A percentile compares a stretch with the other conserved stretches of the same genome.
phyloP scores from a whole-genome alignment of 37 sponge, comb jelly and placozoan genomes.

The Bolinopsis microptera region DNA sequence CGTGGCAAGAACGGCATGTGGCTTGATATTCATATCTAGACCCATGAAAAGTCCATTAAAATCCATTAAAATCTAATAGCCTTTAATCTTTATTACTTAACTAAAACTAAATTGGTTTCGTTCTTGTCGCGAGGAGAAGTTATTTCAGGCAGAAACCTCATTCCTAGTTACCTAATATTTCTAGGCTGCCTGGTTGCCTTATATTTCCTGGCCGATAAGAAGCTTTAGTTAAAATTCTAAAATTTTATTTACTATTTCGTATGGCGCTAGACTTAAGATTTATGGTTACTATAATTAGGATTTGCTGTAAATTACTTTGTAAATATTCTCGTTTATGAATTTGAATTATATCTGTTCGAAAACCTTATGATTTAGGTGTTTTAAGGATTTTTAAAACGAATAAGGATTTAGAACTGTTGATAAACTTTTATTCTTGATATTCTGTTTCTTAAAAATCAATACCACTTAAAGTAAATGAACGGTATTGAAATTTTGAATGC shows the following conservation, averaged over 20 bases:
- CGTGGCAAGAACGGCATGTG: neutral
- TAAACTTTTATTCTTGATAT: neutral
- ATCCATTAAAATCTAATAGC: too few relatives aligned
- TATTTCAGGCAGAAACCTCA: neutral
- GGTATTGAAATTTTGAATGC: neutral
- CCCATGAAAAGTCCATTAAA: too few relatives aligned
- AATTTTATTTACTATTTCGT: neutral
- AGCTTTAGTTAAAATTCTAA: neutral
- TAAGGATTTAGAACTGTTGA: neutral
- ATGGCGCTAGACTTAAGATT: neutral
- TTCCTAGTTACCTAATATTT: neutral
- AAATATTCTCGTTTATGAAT: slow-evolving; percentile 25
- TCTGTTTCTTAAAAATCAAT: neutral
- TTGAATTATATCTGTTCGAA: slow-evolving; percentile 15
- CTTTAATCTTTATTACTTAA: too few relatives aligned
- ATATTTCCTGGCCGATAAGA: neutral
- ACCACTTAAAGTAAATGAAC: neutral
- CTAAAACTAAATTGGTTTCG: too few relatives aligned
- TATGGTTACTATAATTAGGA: neutral
- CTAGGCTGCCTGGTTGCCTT: neutral
- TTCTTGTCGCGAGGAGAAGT: neutral
- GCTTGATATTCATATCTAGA: too few relatives aligned
- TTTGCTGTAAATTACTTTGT: slow-evolving; percentile 49
- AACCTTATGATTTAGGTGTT: neutral
- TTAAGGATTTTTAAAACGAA: neutral